Evolutionary conservation across 2,888 invertebrate genomes (phyloP).

Genomic region (Isotomurus palustris): DNA sequence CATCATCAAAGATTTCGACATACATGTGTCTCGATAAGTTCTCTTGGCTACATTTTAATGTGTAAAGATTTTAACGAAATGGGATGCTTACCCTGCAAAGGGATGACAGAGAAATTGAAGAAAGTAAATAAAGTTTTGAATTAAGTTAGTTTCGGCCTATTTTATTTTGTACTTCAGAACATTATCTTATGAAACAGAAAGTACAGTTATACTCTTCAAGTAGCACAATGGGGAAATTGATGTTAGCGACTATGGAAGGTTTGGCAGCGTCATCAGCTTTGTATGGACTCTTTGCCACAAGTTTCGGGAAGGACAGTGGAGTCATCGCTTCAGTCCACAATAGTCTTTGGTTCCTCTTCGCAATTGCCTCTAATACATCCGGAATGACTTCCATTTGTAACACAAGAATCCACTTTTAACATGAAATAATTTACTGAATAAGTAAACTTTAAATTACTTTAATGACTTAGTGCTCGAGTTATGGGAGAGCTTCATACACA

Average conservation of each 20-base stretch:
- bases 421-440: not conserved
- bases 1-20: too few relatives aligned
- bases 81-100: too few relatives aligned
- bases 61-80: too few relatives aligned
- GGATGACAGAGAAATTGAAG: too few relatives aligned
- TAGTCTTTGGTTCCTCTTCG: conserved; percentile 8
- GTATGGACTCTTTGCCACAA: not conserved
- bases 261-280: not conserved
- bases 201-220: too few relatives aligned
- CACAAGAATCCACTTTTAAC: too few relatives aligned
- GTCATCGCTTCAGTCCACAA: conserved; percentile 1
- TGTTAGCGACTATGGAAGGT: not conserved
- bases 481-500: not conserved
- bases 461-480: not conserved
- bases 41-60: too few relatives aligned
- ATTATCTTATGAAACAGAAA: too few relatives aligned
- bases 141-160: too few relatives aligned
- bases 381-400: conserved; percentile 4
- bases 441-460: not conserved
- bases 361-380: not conserved
- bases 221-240: not conserved
- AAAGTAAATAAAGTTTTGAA: too few relatives aligned
- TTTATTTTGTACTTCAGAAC: too few relatives aligned
- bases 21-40: too few relatives aligned
- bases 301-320: not conserved